Percentiles rank a stretch among this genome's conserved stretches.
Conservation (phyloP, 2,888 invertebrate genomes). For the Lordiphosa andalusiaca region DNA sequence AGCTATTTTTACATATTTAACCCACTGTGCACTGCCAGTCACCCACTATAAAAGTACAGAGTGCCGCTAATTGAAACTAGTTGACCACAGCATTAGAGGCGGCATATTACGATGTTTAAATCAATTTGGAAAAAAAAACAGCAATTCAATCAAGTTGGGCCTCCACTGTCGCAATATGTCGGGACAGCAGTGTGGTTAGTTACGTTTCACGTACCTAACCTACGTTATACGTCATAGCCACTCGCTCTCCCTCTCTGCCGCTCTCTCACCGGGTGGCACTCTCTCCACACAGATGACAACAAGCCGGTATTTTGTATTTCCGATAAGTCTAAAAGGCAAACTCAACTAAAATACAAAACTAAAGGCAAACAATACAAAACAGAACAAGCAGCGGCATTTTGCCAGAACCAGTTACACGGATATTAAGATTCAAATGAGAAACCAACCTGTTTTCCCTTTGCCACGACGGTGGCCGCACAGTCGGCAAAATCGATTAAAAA, state of each 20-base stretch:
- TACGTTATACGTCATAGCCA: constrained; percentile 21
- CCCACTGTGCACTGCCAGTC: constrained; percentile 43
- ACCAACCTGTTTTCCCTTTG: constrained; percentile 68
- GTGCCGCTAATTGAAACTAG: constrained; percentile 62
- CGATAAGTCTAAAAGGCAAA: constrained; percentile 57
- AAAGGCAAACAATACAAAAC: constrained; percentile 20
- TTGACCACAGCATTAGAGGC: constrained; percentile 31
- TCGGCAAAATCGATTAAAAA: constrained; percentile 72
- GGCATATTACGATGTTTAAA: constrained; percentile 70
- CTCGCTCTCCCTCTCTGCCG: constrained; percentile 31
- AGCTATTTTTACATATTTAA: background rate
- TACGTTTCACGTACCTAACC: constrained; percentile 5
- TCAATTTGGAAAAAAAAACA: constrained; percentile 72
- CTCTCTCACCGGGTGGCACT: constrained; percentile 1
- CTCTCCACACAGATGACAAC: constrained; percentile 54
- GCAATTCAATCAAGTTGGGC: constrained; percentile 60
- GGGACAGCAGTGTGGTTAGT: constrained; percentile 46
- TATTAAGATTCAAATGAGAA: constrained; percentile 25
- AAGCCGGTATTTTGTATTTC: constrained; percentile 70
- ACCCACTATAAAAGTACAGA: constrained; percentile 31
- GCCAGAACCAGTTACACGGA: constrained; percentile 59
- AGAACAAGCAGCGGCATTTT: constrained; percentile 16
- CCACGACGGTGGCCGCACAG: constrained; percentile 33
- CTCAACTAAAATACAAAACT: constrained; percentile 36
- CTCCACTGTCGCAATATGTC: constrained; percentile 17